Evolutionary conservation across 1,140 invertebrate genomes (phyloP), one percentile per base, ranked within the genome.

Genomic region (Alviniconcha marisindica): DNA sequence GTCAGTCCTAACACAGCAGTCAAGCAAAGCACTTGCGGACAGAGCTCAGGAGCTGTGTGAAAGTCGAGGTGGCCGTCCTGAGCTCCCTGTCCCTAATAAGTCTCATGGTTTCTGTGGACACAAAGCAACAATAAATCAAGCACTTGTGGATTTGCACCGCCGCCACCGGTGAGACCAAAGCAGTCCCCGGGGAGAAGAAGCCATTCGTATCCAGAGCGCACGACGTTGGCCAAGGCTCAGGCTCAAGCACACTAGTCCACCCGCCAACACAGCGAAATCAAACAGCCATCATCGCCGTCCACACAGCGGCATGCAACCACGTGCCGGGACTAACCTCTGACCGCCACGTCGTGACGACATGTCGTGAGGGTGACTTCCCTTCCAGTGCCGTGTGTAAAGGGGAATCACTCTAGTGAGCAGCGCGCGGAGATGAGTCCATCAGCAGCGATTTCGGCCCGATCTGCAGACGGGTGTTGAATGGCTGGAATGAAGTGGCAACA

Each of bases 331-430:
- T 42, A 42, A 76, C 73, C 73, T 44, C 73, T 76, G 40, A 76
- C 73, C 73, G n/a, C 2, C 38, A 33, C 38, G 42, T 40, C 73
- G 38, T 76, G 21, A 76, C 36, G 40, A 44, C 73, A 76, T 44
- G 42, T 38, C 73, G 73, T 40, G 38, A 76, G 73, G 44, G 42
- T 76, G 73, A 76, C 73, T 40, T 76, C 73, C 73, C 73, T 42
- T 76, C 31, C 1, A 33, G 38, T 40, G 73, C 42, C 73, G 44
- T 76, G 73, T 76, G 40, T 40, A 31, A 40, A 44, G 40, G 21
- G 38, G 18, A 24, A 76, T 76, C n/a, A 76, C 73, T 42, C 38
- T 44, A 21, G n/a, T 76, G 31, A 40, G 40, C 73, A 24, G 21
- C 73, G 44, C 40, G 40, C 73, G 44, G 40, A 44, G 38, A 24